phyloP scores from a whole-genome alignment of 2,888 invertebrate genomes.

The Ischnus inquisitorius region DNA sequence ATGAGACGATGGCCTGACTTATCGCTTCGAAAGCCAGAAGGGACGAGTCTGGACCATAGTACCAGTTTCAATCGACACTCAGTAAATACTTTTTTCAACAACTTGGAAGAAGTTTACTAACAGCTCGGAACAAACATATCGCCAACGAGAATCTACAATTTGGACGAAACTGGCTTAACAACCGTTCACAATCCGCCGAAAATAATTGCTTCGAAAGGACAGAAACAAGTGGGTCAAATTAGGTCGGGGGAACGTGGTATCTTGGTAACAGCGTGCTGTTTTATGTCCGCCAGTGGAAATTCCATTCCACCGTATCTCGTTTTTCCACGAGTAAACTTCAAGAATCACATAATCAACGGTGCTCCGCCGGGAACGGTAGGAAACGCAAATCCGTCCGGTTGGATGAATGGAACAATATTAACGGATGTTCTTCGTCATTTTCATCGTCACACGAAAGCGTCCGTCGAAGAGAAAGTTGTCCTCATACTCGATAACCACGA shows the following conservation, averaged over 20 bases:
- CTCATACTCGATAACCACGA: constrained; percentile 80
- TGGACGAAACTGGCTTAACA: constrained; percentile 83
- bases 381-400: constrained; percentile 77
- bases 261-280: constrained; percentile 78
- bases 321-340: constrained; percentile 79
- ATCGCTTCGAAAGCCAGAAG: constrained; percentile 28
- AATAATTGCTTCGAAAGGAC: constrained; percentile 80
- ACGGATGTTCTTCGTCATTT: constrained; percentile 77
- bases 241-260: constrained; percentile 83
- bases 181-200: constrained; percentile 83
- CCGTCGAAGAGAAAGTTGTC: constrained; percentile 74
- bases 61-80: constrained; percentile 72
- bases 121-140: constrained; percentile 65
- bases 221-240: constrained; percentile 82
- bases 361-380: constrained; percentile 81
- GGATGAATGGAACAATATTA: constrained; percentile 79
- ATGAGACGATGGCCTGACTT: constrained; percentile 20
- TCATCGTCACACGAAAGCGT: constrained; percentile 74
- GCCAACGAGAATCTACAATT: constrained; percentile 79
- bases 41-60: constrained; percentile 22
- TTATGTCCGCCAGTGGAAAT: constrained; percentile 81
- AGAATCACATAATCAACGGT: constrained; percentile 78
- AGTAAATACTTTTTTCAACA: constrained; percentile 72
- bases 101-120: constrained; percentile 68
- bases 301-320: constrained; percentile 82